Conservation (phyloP, 2,113 vertebrate genomes). For the Baryphthengus martii region DNA sequence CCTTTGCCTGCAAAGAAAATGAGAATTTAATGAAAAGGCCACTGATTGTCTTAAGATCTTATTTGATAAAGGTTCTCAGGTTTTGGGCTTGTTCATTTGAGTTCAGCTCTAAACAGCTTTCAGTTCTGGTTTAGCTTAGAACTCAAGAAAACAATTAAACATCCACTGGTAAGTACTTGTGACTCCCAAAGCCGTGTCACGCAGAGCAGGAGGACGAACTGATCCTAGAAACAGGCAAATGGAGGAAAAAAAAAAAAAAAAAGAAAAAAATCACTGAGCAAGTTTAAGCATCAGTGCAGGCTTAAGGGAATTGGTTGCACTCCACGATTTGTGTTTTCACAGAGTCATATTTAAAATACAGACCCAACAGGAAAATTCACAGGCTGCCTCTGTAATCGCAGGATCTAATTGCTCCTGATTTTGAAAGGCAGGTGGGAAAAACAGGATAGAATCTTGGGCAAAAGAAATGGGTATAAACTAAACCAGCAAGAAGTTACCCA, state of each 20-base stretch:
- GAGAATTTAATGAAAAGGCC: background rate
- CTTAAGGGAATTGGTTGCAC: background rate
- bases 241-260: background rate
- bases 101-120: background rate
- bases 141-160: background rate
- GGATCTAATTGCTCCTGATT: background rate
- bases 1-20: background rate
- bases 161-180: background rate
- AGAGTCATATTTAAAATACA: background rate
- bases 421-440: background rate
- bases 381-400: background rate
- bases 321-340: background rate
- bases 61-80: background rate
- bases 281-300: background rate
- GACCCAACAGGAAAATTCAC: background rate
- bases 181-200: background rate
- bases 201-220: background rate
- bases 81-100: background rate
- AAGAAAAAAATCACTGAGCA: background rate
- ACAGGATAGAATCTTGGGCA: background rate
- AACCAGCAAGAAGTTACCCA: background rate
- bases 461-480: background rate
- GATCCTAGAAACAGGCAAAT: background rate
- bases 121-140: background rate
- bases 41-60: background rate